Percentiles rank a stretch among this genome's conserved stretches.
phyloP scores from a whole-genome alignment of 2,113 vertebrate genomes.

The Blennius ocellaris region DNA sequence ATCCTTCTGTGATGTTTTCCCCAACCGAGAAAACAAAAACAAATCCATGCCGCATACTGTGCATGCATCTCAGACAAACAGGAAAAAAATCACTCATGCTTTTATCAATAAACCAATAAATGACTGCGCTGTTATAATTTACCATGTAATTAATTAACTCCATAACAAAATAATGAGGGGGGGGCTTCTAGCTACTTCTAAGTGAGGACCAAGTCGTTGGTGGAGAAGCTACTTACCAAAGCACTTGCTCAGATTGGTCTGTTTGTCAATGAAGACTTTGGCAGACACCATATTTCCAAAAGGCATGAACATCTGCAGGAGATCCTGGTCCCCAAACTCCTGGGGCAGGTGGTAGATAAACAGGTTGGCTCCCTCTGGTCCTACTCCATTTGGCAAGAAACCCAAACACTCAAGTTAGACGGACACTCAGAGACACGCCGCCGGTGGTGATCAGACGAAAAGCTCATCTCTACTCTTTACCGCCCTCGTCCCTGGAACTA shows the following conservation, averaged over 20 bases:
- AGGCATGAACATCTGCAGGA: constrained; percentile 99
- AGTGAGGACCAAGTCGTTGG: no score
- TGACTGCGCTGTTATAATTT: no score
- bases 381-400: constrained; percentile 81
- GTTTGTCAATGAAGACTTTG: constrained; percentile 99
- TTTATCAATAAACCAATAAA: no score
- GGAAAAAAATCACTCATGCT: no score
- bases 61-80: no score
- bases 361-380: constrained; percentile 98
- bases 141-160: no score
- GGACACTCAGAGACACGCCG: not conserved
- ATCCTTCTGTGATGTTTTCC: no score
- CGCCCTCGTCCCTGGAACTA: not conserved
- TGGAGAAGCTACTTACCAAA: constrained; percentile 88
- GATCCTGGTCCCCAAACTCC: constrained; percentile 99
- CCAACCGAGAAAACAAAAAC: no score
- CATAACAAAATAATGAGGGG: no score
- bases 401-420: constrained; percentile 47
- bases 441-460: not conserved
- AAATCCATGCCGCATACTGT: no score
- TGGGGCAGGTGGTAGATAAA: constrained; percentile 99
- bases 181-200: no score
- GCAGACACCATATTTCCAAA: constrained; percentile 99
- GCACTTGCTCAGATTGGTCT: constrained; percentile 99
- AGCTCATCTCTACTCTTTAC: not conserved